Evolutionary conservation across 1,140 invertebrate genomes (phyloP), one percentile per base, ranked within the genome.

Genomic region (Paraescarpia echinospica): DNA sequence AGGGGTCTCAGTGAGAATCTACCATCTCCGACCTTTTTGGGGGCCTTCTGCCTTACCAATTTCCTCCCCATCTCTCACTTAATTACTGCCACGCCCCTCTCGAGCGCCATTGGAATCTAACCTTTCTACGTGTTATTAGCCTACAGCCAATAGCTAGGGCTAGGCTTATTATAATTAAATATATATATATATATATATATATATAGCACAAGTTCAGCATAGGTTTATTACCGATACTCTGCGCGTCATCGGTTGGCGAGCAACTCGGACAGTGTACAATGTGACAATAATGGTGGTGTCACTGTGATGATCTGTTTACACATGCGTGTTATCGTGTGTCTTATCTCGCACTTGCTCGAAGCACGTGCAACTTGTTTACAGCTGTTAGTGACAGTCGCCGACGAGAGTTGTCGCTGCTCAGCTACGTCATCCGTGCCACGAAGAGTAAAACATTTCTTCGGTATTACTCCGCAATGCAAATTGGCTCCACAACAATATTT

Each of bases 351-450:
- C 59, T 77, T 77, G 59, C 27, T 77, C 14, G 18, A 77, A 77
- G 59, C 59, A 77, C 59, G 59, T 77, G 59, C 59, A 77, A 77
- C 59, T 77, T 77, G 59, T 77, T 77, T 77, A 77, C 59, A 77
- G 59, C 59, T 77, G 27, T 77, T 77, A 77, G 27, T 77, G 59
- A 77, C 59, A 77, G 59, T 77, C 59, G 59, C 14, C 59, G 59
- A 77, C 59, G 59, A 77, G 59, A 77, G 59, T 77, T 77, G 59
- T 77, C 59, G 59, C 59, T 77, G 59, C 59, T 77, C 59, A 77
- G 59, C 59, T 77, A 77, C 59, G 59, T 77, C 59, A 77, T 77
- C 59, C 59, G 22, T 77, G 59, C 59, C 59, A 77, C 59, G 59
- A 77, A 77, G 59, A 22, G 59, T 77, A 77, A 77, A 2, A 77